Percentiles rank a stretch among this genome's conserved stretches.
Evolutionary conservation across 2,797 vertebrate species (phyloP).

Genomic region (Typhlichthys eigenmanni): DNA sequence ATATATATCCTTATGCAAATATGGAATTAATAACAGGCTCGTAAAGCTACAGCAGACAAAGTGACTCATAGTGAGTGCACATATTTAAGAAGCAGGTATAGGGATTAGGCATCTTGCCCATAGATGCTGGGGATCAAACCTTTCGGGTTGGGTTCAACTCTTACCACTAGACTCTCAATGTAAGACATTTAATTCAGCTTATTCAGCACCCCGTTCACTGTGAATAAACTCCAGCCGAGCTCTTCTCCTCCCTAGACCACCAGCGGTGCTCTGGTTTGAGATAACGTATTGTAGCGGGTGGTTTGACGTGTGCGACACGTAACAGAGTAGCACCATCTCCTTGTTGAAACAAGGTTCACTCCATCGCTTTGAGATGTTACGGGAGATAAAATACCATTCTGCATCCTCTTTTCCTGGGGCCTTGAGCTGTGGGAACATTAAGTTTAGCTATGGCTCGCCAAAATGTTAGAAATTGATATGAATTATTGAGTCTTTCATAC

Average conservation of each 20-base stretch:
- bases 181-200: too few species aligned
- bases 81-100: too few species aligned
- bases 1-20: neutral
- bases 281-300: neutral
- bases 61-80: too few species aligned
- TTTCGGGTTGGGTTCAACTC: too few species aligned
- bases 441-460: neutral
- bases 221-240: neutral
- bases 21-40: neutral
- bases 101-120: too few species aligned
- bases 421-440: neutral
- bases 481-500: neutral
- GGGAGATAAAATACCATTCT: neutral
- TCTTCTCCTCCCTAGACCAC: neutral
- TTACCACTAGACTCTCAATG: too few species aligned
- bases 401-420: neutral
- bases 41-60: too few species aligned
- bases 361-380: neutral
- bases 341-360: neutral
- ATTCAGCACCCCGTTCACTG: neutral
- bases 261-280: neutral
- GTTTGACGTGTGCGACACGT: conserved; percentile 1
- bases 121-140: too few species aligned
- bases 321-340: neutral
- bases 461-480: conserved; percentile 1